Evolutionary conservation across 2,888 invertebrate species (phyloP), one percentile per base, ranked within the genome.

Genomic region (Cybosia mesomella): DNA sequence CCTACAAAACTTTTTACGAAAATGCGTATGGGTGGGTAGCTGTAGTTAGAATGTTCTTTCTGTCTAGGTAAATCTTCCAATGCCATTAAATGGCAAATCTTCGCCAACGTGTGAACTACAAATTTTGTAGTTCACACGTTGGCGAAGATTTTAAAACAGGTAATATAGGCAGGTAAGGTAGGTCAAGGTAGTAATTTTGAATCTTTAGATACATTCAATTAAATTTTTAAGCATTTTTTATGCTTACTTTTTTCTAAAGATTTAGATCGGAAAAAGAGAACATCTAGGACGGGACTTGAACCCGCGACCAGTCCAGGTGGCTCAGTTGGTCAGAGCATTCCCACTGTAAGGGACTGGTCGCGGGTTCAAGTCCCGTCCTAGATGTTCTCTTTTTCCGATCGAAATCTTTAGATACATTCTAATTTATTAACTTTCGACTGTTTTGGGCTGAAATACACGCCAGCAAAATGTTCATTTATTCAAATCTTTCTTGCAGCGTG

Each of bases 401-500:
- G n/a, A n/a, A 49, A 49, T 49, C n/a, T n/a, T n/a, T n/a, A 49
- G 9, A 49, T 49, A 9, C 2, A 49, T 49, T n/a, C n/a, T n/a
- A n/a, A n/a, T n/a, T n/a, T 43, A 43, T 43, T 49, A 49, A 49
- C 18, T n/a, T 49, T 49, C n/a, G 0, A 49, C n/a, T n/a, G n/a
- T 49, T n/a, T 49, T 18, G n/a, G n/a, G 8, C n/a, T 49, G 49
- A n/a, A 18, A n/a, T 8, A n/a, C 18, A n/a, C 7, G 9, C 9
- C n/a, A 49, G 9, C n/a, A n/a, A 49, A 43, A 49, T 49, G 18
- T 1, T 49, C n/a, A 49, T 49, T 49, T 49, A 15, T 55, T 28
- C 7, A 18, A 49, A 54, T 43, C 28, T 32, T 54, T 65, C 28
- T 83, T 82, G 9, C 77, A 91, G 94, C 68, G 88, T 94, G 74